These are phyloP conservation scores for Teleogryllus occipitalis DNA, from an alignment of 1,140 invertebrate genomes.

Conservation along the genomic window DNA sequence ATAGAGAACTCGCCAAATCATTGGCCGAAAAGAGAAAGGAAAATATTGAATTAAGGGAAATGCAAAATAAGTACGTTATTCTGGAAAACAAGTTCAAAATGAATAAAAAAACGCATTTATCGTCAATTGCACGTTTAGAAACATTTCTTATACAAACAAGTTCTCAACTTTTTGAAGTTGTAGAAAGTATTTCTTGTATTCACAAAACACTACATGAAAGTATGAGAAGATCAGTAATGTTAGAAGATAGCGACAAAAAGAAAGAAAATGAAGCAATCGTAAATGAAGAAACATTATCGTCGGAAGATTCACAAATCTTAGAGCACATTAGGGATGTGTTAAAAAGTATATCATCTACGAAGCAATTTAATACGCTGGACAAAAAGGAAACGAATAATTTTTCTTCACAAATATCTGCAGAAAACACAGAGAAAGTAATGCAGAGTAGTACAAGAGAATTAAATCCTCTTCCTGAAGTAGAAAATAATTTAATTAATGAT, in stretches of 20 bases:
- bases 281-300: neutral
- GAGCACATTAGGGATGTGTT: neutral
- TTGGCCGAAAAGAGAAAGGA: neutral
- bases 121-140: neutral
- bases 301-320: neutral
- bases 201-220: neutral
- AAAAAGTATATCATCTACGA: no score
- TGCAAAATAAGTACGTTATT: neutral
- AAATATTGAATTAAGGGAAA: neutral
- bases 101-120: neutral
- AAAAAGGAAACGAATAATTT: no score
- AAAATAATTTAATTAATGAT: no score
- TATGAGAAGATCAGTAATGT: neutral
- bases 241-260: neutral
- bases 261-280: neutral
- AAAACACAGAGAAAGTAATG: no score
- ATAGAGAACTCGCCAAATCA: neutral
- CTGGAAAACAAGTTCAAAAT: neutral
- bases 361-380: no score
- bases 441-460: no score
- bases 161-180: neutral
- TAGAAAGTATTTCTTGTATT: neutral
- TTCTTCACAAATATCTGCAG: no score
- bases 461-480: no score
- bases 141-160: neutral